Conservation (phyloP, 2,888 invertebrate species). For the Xanthia togata region DNA sequence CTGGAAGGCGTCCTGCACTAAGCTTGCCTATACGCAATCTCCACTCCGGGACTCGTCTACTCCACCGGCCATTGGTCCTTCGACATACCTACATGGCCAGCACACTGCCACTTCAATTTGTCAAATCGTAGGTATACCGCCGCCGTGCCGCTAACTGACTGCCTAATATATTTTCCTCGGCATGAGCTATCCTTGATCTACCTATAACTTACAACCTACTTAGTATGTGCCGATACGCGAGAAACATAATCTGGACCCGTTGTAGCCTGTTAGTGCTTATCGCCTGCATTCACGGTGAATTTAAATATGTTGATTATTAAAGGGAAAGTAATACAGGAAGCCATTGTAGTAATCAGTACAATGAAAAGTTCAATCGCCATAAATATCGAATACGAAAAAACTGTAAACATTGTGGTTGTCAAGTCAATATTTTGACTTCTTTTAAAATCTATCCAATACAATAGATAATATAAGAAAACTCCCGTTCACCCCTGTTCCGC, state of each 20-base stretch:
- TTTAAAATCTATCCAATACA: background rate
- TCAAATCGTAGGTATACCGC: background rate
- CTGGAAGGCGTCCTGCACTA: background rate
- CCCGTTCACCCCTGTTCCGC: constrained; percentile 43
- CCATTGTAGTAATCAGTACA: background rate
- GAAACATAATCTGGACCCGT: background rate
- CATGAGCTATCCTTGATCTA: background rate
- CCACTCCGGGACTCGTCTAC: background rate
- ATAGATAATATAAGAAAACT: background rate
- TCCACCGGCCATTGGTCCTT: background rate
- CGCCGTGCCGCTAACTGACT: background rate
- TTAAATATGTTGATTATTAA: background rate
- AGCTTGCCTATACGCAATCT: background rate
- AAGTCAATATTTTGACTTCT: background rate
- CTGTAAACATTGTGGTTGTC: background rate
- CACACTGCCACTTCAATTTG: background rate
- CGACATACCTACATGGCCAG: background rate
- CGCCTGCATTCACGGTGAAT: background rate
- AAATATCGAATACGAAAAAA: background rate
- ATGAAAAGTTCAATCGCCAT: background rate
- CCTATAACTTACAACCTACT: too few species aligned
- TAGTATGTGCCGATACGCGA: background rate
- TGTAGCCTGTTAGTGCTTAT: background rate
- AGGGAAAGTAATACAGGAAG: background rate
- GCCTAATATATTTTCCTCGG: too few species aligned